phyloP scores from a whole-genome alignment of 2,797 vertebrate species.

The Mergus octosetaceus region DNA sequence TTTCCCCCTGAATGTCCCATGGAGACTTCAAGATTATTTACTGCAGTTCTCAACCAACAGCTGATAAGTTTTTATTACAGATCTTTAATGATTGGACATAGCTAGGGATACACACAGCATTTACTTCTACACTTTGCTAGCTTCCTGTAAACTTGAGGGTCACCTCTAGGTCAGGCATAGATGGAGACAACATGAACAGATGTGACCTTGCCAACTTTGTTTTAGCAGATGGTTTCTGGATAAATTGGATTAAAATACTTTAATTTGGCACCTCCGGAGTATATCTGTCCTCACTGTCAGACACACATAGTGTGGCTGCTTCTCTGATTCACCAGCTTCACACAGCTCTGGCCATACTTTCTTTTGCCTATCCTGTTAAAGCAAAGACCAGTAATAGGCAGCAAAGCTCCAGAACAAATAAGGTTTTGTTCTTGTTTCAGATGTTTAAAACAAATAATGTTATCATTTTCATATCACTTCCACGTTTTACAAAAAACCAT shows the following conservation, averaged over 20 bases:
- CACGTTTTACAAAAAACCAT: not conserved
- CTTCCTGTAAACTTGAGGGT: conserved; percentile 16
- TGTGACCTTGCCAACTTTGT: not conserved
- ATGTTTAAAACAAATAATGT: not conserved
- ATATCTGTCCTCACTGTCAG: not conserved
- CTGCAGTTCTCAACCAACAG: not conserved
- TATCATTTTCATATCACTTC: not conserved
- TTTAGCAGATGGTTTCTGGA: conserved; percentile 35
- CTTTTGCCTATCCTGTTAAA: not conserved
- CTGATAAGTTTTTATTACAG: conserved; percentile 54
- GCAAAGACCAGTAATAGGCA: not conserved
- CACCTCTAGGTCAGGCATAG: not conserved
- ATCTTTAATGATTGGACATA: conserved; percentile 19
- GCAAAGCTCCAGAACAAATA: not conserved
- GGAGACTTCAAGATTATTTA: conserved; percentile 44
- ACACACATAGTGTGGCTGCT: not conserved
- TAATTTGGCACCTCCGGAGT: conserved; percentile 38
- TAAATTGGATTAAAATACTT: conserved; percentile 52
- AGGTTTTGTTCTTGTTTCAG: not conserved
- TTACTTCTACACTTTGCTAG: not conserved
- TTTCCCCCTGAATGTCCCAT: not conserved
- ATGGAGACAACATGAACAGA: not conserved
- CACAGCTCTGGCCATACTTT: not conserved
- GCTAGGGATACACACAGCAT: not conserved
- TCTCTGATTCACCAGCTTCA: not conserved